phyloP scores from a whole-genome alignment of 2,888 invertebrate genomes.

The Lasioglossum morio region DNA sequence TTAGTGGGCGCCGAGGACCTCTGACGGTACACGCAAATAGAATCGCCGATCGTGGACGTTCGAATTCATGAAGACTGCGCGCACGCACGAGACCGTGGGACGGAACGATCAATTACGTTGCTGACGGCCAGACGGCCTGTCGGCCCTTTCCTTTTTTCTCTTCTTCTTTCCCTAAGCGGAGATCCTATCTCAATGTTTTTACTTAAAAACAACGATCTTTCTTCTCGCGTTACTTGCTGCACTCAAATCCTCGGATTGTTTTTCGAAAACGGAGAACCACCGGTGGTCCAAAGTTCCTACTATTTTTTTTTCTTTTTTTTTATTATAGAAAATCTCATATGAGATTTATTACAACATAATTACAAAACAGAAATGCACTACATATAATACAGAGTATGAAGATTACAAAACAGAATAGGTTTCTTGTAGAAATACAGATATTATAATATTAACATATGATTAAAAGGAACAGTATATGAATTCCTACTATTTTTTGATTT shows the following conservation, averaged over 20 bases:
- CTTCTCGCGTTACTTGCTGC: background rate
- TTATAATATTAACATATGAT: too few species aligned
- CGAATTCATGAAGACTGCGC: conserved; percentile 35
- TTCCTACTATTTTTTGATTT: too few species aligned
- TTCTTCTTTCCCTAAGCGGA: background rate
- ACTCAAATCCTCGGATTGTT: background rate
- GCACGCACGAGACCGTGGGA: conserved; percentile 15
- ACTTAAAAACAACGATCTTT: background rate
- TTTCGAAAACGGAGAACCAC: background rate
- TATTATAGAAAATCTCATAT: too few species aligned
- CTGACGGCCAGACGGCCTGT: background rate
- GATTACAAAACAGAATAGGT: too few species aligned
- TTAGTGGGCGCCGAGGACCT: conserved; percentile 36
- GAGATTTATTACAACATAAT: too few species aligned
- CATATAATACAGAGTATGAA: too few species aligned
- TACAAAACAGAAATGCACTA: too few species aligned
- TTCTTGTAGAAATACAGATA: too few species aligned
- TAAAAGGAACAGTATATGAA: too few species aligned
- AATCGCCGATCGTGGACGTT: conserved; percentile 29
- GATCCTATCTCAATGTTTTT: background rate
- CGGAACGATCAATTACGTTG: conserved; percentile 30
- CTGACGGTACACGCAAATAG: conserved; percentile 42
- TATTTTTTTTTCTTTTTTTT: too few species aligned
- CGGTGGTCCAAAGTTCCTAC: background rate
- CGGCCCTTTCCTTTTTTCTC: background rate